Evolutionary conservation across 1,140 invertebrate genomes (phyloP).

Genomic region (Meteorus sp.): DNA sequence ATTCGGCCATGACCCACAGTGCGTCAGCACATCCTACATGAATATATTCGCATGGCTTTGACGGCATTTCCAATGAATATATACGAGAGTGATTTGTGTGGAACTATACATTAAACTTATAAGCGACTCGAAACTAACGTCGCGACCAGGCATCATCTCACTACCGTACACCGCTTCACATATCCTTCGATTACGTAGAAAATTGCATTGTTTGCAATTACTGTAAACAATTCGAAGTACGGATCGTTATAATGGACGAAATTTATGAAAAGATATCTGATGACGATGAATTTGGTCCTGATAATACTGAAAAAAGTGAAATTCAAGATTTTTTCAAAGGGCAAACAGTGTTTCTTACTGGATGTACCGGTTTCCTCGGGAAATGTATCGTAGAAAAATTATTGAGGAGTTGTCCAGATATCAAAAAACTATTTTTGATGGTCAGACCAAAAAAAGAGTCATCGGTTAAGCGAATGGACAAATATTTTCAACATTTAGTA

Average conservation of each 20-base stretch:
- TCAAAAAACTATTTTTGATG: constrained; percentile 65
- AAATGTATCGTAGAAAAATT: constrained; percentile 68
- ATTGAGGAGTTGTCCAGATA: constrained; percentile 61
- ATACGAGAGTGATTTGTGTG: no score
- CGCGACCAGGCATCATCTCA: no score
- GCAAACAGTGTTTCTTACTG: constrained; percentile 35
- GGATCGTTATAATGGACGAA: constrained; percentile 25
- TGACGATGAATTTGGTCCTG: constrained; percentile 27
- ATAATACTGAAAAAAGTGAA: constrained; percentile 30
- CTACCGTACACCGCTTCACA: no score
- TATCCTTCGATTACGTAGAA: no score
- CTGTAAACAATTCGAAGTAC: no score
- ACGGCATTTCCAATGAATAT: background rate
- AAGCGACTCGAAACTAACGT: no score
- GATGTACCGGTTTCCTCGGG: constrained; percentile 64
- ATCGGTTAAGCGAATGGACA: constrained; percentile 43
- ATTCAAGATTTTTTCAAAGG: constrained; percentile 37
- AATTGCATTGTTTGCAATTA: no score
- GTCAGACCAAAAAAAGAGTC: constrained; percentile 61
- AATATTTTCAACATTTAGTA: constrained; percentile 41
- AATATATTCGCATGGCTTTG: background rate
- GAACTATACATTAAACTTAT: no score
- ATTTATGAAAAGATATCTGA: constrained; percentile 37
- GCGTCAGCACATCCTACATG: background rate
- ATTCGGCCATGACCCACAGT: constrained; percentile 5